Percentiles rank a stretch among this genome's conserved stretches.
These are phyloP conservation scores for Cirrhinus molitorella DNA, from an alignment of 2,797 vertebrate species.

Conservation along the genomic window DNA sequence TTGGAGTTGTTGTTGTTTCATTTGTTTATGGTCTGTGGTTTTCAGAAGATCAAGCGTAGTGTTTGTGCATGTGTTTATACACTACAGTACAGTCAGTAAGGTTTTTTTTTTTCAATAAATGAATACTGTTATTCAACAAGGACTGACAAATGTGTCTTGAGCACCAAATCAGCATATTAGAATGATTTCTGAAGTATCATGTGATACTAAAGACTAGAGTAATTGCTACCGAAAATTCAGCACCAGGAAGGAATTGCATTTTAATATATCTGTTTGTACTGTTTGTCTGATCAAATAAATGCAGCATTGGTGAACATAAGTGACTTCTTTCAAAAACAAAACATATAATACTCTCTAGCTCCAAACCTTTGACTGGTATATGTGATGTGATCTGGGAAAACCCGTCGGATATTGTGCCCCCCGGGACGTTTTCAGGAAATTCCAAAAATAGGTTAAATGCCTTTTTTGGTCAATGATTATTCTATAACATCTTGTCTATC, in stretches of 20 bases:
- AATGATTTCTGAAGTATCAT: neutral
- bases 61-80: neutral
- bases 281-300: neutral
- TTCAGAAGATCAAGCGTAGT: neutral
- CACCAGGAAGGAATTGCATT: neutral
- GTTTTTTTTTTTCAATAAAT: neutral
- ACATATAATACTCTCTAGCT: neutral
- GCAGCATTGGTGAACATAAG: neutral
- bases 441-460: no score
- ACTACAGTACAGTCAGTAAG: neutral
- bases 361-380: no score
- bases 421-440: no score
- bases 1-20: neutral
- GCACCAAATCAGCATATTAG: neutral
- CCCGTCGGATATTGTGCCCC: no score
- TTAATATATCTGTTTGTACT: neutral
- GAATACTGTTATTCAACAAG: neutral
- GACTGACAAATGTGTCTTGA: neutral
- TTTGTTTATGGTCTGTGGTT: neutral
- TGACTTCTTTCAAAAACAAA: neutral
- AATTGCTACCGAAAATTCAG: neutral
- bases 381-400: no score
- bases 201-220: neutral
- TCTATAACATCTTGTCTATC: no score
- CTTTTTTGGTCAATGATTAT: no score